A percentile compares a stretch with the other conserved stretches of the same genome.
These are phyloP conservation scores for Patella pellucida DNA, from an alignment of 2,888 invertebrate genomes.

Conservation along the genomic window DNA sequence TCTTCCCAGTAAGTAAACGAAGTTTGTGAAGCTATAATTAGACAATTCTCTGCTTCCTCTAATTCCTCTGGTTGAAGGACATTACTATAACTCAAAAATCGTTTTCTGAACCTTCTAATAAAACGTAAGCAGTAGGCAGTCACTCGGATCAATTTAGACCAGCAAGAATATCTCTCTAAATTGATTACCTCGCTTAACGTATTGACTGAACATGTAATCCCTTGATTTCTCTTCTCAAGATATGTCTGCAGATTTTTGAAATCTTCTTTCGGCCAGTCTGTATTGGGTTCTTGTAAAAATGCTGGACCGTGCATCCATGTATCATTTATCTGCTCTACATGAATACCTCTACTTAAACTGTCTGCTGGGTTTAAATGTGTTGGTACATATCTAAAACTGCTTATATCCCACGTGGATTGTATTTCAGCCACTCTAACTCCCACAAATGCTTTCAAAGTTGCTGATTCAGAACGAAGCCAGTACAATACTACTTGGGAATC, in stretches of 20 bases:
- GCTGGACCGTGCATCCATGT: slow-evolving; percentile 23
- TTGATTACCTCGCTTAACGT: not conserved
- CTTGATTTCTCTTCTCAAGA: not conserved
- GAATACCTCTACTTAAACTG: slow-evolving; percentile 23
- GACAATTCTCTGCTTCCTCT: slow-evolving; percentile 1
- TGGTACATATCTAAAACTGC: slow-evolving; percentile 14
- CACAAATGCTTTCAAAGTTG: slow-evolving; percentile 16
- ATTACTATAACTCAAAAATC: not conserved
- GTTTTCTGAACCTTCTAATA: not conserved
- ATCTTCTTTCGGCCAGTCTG: slow-evolving; percentile 8
- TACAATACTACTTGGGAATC: slow-evolving; percentile 8
- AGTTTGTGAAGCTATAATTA: slow-evolving; percentile 9
- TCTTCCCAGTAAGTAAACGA: slow-evolving; percentile 12
- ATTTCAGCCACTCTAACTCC: slow-evolving; percentile 25
- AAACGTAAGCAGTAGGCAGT: slow-evolving; percentile 19
- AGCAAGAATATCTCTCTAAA: slow-evolving; percentile 12
- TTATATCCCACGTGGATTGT: not conserved
- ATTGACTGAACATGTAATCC: not conserved
- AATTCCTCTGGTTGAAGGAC: not conserved
- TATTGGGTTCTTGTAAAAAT: slow-evolving; percentile 13
- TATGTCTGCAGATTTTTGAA: not conserved
- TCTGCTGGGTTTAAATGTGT: slow-evolving; percentile 22
- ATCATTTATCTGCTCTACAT: not conserved
- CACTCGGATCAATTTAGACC: slow-evolving; percentile 14
- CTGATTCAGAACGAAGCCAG: slow-evolving; percentile 22